Evolutionary conservation across 2,888 invertebrate species (phyloP).

Genomic region (Rhaphigaster nebulosa): DNA sequence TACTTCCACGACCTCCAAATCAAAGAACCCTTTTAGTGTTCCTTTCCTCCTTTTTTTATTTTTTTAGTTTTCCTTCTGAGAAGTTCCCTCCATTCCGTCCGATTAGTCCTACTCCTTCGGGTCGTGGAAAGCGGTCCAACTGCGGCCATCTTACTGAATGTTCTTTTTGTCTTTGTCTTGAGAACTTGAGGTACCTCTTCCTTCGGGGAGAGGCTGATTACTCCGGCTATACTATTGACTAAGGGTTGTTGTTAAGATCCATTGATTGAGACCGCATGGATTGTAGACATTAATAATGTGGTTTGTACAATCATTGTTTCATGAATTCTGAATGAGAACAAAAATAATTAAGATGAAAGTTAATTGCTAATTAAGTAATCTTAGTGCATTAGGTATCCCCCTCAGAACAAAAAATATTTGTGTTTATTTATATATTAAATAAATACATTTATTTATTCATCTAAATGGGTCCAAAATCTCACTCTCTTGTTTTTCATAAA

Average conservation of each 20-base stretch:
- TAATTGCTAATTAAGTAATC: too few species aligned
- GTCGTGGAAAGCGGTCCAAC: not conserved
- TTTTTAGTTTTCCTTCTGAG: constrained; percentile 14
- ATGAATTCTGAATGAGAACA: not conserved
- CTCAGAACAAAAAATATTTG: too few species aligned
- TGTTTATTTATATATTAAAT: too few species aligned
- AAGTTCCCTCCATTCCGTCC: constrained; percentile 5
- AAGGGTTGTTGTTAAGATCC: not conserved
- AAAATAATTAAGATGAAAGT: not conserved
- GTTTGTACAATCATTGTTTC: not conserved
- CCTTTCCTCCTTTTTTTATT: too few species aligned
- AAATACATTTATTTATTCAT: too few species aligned
- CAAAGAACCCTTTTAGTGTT: constrained; percentile 34
- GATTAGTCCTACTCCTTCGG: not conserved
- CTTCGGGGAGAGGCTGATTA: not conserved
- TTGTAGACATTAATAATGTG: not conserved
- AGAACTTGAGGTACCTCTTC: not conserved
- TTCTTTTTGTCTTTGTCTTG: not conserved
- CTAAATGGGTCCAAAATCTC: too few species aligned
- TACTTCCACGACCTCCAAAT: constrained; percentile 11
- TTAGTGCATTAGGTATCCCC: too few species aligned
- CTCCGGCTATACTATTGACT: not conserved
- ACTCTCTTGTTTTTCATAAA: too few species aligned
- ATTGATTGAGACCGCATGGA: not conserved
- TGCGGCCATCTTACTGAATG: not conserved